phyloP scores from a whole-genome alignment of 2,888 invertebrate genomes.

The Deladenus siricidicola region DNA sequence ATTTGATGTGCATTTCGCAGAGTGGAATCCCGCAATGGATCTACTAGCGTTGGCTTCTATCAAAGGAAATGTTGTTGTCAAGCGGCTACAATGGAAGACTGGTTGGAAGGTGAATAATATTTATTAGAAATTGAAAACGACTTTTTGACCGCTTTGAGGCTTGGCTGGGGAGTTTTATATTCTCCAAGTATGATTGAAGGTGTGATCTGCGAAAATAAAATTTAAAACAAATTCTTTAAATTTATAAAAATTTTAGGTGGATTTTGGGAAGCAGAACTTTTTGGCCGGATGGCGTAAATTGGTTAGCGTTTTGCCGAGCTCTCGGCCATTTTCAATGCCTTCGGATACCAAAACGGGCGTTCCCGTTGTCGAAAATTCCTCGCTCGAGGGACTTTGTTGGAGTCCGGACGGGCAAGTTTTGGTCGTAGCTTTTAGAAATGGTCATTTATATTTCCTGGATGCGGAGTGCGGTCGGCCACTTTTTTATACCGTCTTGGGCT shows the following conservation, averaged over 20 bases:
- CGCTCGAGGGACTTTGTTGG: slow-evolving; percentile 23
- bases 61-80: slow-evolving; percentile 38
- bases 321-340: too few relatives aligned
- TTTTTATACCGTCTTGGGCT: slow-evolving; percentile 1
- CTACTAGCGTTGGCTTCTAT: slow-evolving; percentile 39
- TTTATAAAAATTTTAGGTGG: not conserved
- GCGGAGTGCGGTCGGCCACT: slow-evolving; percentile 27
- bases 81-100: slow-evolving; percentile 39
- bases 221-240: not conserved
- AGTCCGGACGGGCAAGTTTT: slow-evolving; percentile 36
- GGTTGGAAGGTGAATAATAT: slow-evolving; percentile 39
- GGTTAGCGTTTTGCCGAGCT: not conserved
- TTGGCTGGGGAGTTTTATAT: too few relatives aligned
- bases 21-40: slow-evolving; percentile 34
- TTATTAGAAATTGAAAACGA: not conserved
- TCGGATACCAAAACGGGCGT: too few relatives aligned
- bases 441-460: slow-evolving; percentile 33
- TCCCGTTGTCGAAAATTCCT: not conserved
- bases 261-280: not conserved
- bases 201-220: too few relatives aligned
- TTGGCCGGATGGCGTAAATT: not conserved
- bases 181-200: not conserved
- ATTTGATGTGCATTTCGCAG: slow-evolving; percentile 14
- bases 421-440: slow-evolving; percentile 34
- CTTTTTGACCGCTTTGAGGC: too few relatives aligned